phyloP scores from a whole-genome alignment of 2,888 invertebrate species.

The Timema cristinae region DNA sequence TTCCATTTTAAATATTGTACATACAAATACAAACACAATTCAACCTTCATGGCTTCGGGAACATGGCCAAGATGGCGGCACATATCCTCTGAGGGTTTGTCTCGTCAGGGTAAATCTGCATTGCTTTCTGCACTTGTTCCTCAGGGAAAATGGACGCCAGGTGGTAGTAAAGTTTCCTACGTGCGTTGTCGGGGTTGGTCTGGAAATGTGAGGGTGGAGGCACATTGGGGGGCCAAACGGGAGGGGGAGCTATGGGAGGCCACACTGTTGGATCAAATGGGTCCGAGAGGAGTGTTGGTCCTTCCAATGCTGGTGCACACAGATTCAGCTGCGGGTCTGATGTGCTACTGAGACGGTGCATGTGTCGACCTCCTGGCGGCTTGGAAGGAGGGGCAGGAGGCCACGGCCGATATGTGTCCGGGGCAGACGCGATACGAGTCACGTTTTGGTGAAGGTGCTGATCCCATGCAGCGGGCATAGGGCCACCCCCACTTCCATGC shows the following conservation, averaged over 20 bases:
- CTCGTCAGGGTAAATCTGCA: constrained; percentile 84
- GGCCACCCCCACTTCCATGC: constrained; percentile 24
- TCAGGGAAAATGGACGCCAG: constrained; percentile 89
- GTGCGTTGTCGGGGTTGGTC: constrained; percentile 55
- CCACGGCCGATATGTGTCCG: constrained; percentile 57
- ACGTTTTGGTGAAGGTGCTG: constrained; percentile 53
- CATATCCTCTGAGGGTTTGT: constrained; percentile 87
- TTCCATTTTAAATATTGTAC: too few species aligned
- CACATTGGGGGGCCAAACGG: constrained; percentile 32
- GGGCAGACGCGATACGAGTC: constrained; percentile 70
- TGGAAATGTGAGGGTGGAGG: constrained; percentile 43
- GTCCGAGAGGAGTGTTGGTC: constrained; percentile 27
- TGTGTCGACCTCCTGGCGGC: constrained; percentile 41
- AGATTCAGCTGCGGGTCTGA: constrained; percentile 64
- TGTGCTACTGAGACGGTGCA: constrained; percentile 50
- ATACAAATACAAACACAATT: too few species aligned
- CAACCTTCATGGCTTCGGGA: constrained; percentile 42
- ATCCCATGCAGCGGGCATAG: constrained; percentile 38
- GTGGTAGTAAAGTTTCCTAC: constrained; percentile 78
- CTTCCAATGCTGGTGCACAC: constrained; percentile 42
- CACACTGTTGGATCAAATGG: constrained; percentile 29
- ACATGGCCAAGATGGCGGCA: constrained; percentile 76
- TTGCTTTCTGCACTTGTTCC: constrained; percentile 81
- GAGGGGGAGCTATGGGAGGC: constrained; percentile 41
- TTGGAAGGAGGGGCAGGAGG: constrained; percentile 34